phyloP scores from a whole-genome alignment of 2,113 vertebrate species.

The Leptocoma aspasia region DNA sequence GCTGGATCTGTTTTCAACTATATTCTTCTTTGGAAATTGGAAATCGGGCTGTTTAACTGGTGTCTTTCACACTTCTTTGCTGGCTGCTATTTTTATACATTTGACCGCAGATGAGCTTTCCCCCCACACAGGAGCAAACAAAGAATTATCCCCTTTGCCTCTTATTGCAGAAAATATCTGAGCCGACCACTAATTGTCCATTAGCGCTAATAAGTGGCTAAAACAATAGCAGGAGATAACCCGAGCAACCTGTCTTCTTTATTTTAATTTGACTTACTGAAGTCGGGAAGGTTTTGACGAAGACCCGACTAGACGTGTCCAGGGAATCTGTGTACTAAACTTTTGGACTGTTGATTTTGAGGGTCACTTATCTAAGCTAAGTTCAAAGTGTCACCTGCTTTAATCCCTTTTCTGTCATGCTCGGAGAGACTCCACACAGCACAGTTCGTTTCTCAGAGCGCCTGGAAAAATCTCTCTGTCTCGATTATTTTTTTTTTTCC shows the following conservation, averaged over 20 bases:
- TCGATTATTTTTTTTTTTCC: background rate
- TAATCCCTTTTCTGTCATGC: conserved; percentile 66
- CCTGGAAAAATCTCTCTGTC: background rate
- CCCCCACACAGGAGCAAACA: conserved; percentile 51
- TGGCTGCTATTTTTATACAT: conserved; percentile 62
- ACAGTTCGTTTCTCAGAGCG: background rate
- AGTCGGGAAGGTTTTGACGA: conserved; percentile 58
- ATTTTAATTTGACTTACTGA: conserved; percentile 56
- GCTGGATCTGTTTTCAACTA: conserved; percentile 58
- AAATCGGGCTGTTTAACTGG: conserved; percentile 3
- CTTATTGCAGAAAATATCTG: background rate
- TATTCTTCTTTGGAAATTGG: conserved; percentile 38
- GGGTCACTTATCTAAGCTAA: conserved; percentile 70
- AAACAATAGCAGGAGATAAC: conserved; percentile 69
- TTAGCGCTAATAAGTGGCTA: conserved; percentile 64
- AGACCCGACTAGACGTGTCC: conserved; percentile 61
- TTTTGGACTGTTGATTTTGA: conserved; percentile 72
- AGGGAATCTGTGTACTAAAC: conserved; percentile 68
- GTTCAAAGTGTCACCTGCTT: conserved; percentile 72
- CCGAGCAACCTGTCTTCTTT: conserved; percentile 61
- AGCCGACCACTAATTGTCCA: conserved; percentile 60
- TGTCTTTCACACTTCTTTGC: conserved; percentile 49
- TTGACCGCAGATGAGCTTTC: background rate
- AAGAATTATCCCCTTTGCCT: conserved; percentile 23
- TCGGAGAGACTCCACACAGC: conserved; percentile 49